phyloP scores from a whole-genome alignment of 1,140 invertebrate species.

The Riptortus pedestris region DNA sequence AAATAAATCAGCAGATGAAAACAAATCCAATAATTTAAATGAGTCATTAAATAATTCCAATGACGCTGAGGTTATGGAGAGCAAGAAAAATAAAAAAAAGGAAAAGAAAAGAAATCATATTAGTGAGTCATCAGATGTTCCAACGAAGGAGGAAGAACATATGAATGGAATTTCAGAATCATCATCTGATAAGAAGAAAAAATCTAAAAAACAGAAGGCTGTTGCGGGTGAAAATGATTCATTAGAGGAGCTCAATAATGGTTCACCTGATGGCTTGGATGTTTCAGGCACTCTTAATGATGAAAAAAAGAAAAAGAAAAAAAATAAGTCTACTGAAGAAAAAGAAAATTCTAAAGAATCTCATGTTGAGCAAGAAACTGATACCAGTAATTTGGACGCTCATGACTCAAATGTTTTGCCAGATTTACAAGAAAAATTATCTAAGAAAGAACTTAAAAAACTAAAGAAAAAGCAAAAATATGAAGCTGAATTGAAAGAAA shows the following conservation, averaged over 20 bases:
- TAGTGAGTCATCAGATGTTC: background rate
- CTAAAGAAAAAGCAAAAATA: slow-evolving; percentile 19
- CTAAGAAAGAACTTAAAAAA: slow-evolving; percentile 19
- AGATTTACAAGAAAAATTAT: slow-evolving; percentile 4
- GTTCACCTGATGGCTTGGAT: background rate
- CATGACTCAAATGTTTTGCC: background rate
- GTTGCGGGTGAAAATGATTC: background rate
- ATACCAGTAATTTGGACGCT: background rate
- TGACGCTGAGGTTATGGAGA: background rate
- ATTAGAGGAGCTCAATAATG: background rate
- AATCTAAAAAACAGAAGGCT: background rate
- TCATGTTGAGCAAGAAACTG: background rate
- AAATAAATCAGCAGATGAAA: background rate
- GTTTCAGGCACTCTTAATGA: background rate
- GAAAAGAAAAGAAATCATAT: slow-evolving; percentile 2
- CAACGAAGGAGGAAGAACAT: background rate
- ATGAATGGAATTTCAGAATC: background rate
- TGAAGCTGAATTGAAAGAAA: slow-evolving; percentile 9
- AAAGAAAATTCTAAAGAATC: background rate
- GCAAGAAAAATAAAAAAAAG: background rate
- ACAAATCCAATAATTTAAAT: background rate
- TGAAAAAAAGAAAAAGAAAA: slow-evolving; percentile 1
- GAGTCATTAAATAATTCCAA: background rate
- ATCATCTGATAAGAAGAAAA: background rate
- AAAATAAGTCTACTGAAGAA: background rate